A percentile compares a stretch with the other conserved stretches of the same genome.
Conservation (phyloP, 2,797 vertebrate genomes). For the Botia almorhae region DNA sequence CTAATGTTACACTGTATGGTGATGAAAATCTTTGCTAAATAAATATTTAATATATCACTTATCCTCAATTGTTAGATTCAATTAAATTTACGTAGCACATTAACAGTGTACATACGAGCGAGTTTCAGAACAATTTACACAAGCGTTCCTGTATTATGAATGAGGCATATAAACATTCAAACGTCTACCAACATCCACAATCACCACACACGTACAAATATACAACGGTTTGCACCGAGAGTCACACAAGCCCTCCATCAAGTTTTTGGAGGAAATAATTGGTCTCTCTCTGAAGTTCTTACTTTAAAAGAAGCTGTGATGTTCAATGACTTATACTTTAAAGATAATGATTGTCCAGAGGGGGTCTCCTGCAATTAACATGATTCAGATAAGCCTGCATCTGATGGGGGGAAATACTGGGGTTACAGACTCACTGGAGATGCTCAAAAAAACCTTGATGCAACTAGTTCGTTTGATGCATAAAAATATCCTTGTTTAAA, state of each 20-base stretch:
- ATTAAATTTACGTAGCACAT: too few relatives aligned
- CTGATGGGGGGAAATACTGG: neutral
- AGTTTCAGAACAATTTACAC: neutral
- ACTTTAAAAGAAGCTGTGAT: conserved; percentile 67
- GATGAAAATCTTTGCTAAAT: neutral
- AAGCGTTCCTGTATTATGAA: neutral
- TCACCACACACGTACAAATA: neutral
- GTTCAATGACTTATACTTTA: conserved; percentile 67
- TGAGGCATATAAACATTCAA: neutral
- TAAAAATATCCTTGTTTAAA: neutral
- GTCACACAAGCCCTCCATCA: neutral
- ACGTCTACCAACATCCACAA: neutral
- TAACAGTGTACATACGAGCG: too few relatives aligned
- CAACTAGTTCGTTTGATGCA: neutral
- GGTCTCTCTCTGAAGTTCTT: conserved; percentile 62
- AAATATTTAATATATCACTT: neutral
- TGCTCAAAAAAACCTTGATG: neutral
- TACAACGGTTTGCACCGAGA: neutral
- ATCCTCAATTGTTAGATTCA: too few relatives aligned
- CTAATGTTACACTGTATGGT: neutral
- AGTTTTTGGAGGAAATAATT: conserved; percentile 67
- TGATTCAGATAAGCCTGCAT: neutral
- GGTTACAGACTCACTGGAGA: conserved; percentile 1
- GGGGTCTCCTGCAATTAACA: conserved; percentile 65
- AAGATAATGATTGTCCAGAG: conserved; percentile 71